A percentile compares a stretch with the other conserved stretches of the same genome.
Evolutionary conservation across 1,140 invertebrate genomes (phyloP).

Genomic region (Drosophila santomea): DNA sequence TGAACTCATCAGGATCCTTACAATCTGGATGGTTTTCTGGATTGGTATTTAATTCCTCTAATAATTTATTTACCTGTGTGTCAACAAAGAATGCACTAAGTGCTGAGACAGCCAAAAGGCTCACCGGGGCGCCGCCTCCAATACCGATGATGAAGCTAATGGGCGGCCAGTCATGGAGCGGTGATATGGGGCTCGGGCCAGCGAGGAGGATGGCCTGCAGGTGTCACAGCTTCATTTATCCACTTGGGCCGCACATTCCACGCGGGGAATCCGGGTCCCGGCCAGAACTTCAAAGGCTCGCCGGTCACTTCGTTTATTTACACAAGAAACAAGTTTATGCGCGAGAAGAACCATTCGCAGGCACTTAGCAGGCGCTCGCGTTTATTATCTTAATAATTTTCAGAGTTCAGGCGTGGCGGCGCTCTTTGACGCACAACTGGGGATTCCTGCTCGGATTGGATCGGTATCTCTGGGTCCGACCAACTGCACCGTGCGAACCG

Average conservation of each 20-base stretch:
- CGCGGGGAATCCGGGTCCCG: slow-evolving; percentile 46
- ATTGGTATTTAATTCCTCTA: too few relatives aligned
- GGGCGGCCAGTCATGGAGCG: slow-evolving; percentile 25
- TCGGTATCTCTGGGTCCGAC: slow-evolving; percentile 11
- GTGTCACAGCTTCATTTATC: slow-evolving; percentile 58
- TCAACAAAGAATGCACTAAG: slow-evolving; percentile 11
- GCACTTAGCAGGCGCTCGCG: slow-evolving; percentile 73
- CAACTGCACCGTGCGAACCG: slow-evolving; percentile 60
- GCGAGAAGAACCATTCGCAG: slow-evolving; percentile 46
- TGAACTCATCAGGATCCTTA: too few relatives aligned
- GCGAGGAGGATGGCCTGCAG: slow-evolving; percentile 27
- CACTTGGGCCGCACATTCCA: slow-evolving; percentile 10
- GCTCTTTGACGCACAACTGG: slow-evolving; percentile 66
- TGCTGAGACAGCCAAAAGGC: slow-evolving; percentile 7
- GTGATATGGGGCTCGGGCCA: background rate
- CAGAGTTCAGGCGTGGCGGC: slow-evolving; percentile 41
- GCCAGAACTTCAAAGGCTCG: slow-evolving; percentile 67
- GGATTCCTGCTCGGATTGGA: slow-evolving; percentile 5
- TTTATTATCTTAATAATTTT: slow-evolving; percentile 79
- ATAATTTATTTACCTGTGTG: slow-evolving; percentile 8
- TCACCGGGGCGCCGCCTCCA: slow-evolving; percentile 23
- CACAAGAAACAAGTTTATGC: slow-evolving; percentile 77
- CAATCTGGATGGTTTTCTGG: too few relatives aligned
- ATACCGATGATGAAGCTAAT: slow-evolving; percentile 57
- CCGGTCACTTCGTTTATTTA: slow-evolving; percentile 69